Base-by-base conservation (phyloP, 2,113 vertebrate species). In the Nesogale talazaci region DNA sequence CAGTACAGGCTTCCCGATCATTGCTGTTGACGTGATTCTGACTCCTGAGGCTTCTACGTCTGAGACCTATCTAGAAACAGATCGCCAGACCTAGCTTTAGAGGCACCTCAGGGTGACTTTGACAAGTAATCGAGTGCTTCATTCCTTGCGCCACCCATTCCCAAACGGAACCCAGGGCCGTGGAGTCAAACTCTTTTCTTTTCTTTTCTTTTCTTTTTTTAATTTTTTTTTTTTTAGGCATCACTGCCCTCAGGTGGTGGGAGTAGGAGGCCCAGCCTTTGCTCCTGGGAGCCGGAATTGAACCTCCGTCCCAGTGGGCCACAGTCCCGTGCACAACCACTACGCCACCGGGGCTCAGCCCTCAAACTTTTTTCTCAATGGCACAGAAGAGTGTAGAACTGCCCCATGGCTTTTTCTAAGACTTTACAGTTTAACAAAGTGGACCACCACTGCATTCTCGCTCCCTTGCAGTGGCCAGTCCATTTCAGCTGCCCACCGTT, bases 1-100 rank as follows among this genome's bases (percentile, higher is more conserved):
- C 75, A 25, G 1, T 3, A 2, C 0, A 15, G 57, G 5, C 40
- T 42, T 23, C 16, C 17, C 36, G 19, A 20, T 36, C 34, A 34
- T 20, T n/a, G 70, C 20, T 3, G 22, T 72, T 20, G 14, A 36
- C 19, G 3, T 3, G 2, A 72, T 72, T 72, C 19, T 27, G 22
- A 36, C 19, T 17, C 70, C 8, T 36, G 17, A 9, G 19, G 4
- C 15, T 67, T 67, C 31, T 29, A 67, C 31, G 29, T 9, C 65
- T 67, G 29, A 10, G 65, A 25, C 65, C 65, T 67, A 14, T 65
- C 59, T 52, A 61, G 23, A 61, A 61, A 7, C 22, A 23, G 59
- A 61, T 25, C 17, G 2, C 25, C 65, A 31, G 65, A 3, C 29
- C 29, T 67, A 29, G 10, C 27, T 67, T 27, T 29, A 31, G 65